Evolutionary conservation across 2,113 vertebrate species (phyloP), one percentile per base, ranked within the genome.

Genomic region (Geococcyx californianus): DNA sequence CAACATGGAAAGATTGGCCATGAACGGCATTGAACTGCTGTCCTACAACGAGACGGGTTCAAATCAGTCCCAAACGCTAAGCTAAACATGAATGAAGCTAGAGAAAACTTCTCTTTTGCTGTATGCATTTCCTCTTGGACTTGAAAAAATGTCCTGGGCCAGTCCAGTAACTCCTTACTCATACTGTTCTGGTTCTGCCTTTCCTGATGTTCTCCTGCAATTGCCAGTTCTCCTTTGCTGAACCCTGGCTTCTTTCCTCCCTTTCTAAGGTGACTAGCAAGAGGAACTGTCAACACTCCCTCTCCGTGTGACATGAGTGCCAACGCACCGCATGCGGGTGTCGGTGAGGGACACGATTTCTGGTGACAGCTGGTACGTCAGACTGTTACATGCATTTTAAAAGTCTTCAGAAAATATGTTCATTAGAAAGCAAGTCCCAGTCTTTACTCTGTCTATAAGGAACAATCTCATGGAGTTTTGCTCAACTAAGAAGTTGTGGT

Each of bases 321-420:
- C 95, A 94, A 91, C 14, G 2, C 31, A 95, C 58, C 1, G 2
- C 70, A 85, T 4, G 24, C 25, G 12, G 18, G 80, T 93, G 89
- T 60, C 11, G 2, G 89, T 93, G 87, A 73, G 73, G 86, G 76
- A 91, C 95, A 92, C 5, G 0, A 67, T 94, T 95, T 80, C 84
- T 95, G 78, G 55, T 95, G 94, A 94, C 92, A 96, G 93, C 80
- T 97, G 87, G 75, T 86, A 95, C 91, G 93, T 95, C 87, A 97
- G 82, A 83, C 72, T 91, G 89, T 23, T 93, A 91, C 6, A 80
- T n/a, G 55, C 70, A 87, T 94, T 95, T 94, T 73, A 51, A 93
- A 93, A 93, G 63, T 90, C 70, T 93, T 90, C 67, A 84, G 67
- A 90, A 95, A 95, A 93, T 77, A 86, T 14, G 51, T 8, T 79